phyloP scores from a whole-genome alignment of 2,888 invertebrate species.

The Phaedon cochleariae region DNA sequence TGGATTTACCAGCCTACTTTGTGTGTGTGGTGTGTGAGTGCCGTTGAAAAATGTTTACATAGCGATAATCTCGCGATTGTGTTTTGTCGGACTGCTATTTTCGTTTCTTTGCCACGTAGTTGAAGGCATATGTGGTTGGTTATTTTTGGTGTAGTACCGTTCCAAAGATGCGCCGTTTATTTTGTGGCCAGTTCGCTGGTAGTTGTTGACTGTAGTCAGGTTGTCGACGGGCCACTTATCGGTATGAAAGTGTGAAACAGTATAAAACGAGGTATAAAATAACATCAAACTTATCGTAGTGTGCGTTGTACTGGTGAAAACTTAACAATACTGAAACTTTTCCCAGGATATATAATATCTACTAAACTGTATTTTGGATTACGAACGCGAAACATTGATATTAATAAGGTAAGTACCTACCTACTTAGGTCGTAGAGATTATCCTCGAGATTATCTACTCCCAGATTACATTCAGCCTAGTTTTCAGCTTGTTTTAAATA shows the following conservation, averaged over 20 bases:
- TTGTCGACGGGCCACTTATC: conserved; percentile 7
- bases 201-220: conserved; percentile 25
- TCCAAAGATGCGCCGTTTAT: conserved; percentile 37
- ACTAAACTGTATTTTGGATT: neutral
- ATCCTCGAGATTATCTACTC: too few species aligned
- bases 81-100: conserved; percentile 49
- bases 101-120: conserved; percentile 52
- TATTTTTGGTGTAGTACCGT: conserved; percentile 48
- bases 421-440: too few species aligned
- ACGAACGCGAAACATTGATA: too few species aligned
- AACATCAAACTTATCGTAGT: neutral
- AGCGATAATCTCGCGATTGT: conserved; percentile 51
- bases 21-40: conserved; percentile 31
- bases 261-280: too few species aligned
- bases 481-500: too few species aligned
- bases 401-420: too few species aligned
- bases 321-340: too few species aligned
- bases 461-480: too few species aligned
- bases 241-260: too few species aligned
- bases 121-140: conserved; percentile 39
- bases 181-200: conserved; percentile 35
- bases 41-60: conserved; percentile 48
- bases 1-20: conserved; percentile 34
- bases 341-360: too few species aligned
- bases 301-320: neutral